Conservation (phyloP, 2,113 vertebrate genomes). For the pig (Sus scrofa) region T2T-Sscrofa CM000829.6:54751501-54752000, state of each 20-base stretch:
- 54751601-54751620: conserved; percentile 44
- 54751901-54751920: not conserved
- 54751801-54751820: not conserved
- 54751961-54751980: not conserved
- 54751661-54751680: conserved; percentile 10
- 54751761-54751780: not conserved
- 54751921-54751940: not conserved
- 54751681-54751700: conserved; percentile 1
- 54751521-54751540: conserved; percentile 53
- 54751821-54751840: not conserved
- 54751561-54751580: not conserved
- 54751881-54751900: not conserved
- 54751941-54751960: not conserved
- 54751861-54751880: not conserved
- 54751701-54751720: not conserved
- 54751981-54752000: not conserved
- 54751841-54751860: not conserved
- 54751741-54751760: not conserved
- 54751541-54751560: not conserved
- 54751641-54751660: conserved; percentile 3
- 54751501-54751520: conserved; percentile 28
- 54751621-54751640: not conserved
- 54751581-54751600: conserved; percentile 28
- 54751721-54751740: not conserved
- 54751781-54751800: not conserved